These are phyloP conservation scores for Drosophila affinis DNA, from an alignment of 2,888 invertebrate genomes.

Conservation along the genomic window DNA sequence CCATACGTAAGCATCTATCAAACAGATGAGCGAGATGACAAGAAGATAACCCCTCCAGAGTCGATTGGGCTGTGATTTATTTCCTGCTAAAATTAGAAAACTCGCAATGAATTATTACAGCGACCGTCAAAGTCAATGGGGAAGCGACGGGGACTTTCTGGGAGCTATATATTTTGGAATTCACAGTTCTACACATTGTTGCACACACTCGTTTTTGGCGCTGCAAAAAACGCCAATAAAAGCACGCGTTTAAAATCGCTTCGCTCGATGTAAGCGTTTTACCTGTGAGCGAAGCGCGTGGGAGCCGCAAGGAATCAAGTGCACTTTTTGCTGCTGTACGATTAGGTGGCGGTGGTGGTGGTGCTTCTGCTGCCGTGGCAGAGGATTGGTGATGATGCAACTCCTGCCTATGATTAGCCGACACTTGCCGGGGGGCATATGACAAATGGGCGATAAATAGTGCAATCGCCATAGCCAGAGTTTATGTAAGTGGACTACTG, in stretches of 20 bases:
- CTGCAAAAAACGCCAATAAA: background rate
- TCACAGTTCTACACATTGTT: background rate
- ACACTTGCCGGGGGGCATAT: background rate
- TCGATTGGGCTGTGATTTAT: background rate
- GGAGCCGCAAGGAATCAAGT: constrained; percentile 14
- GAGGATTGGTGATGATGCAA: constrained; percentile 35
- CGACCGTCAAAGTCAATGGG: background rate
- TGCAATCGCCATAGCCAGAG: constrained; percentile 27
- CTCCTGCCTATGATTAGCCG: constrained; percentile 2
- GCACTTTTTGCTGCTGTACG: constrained; percentile 15
- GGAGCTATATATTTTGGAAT: background rate
- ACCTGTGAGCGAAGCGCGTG: constrained; percentile 49
- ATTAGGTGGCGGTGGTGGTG: constrained; percentile 15
- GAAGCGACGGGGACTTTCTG: background rate
- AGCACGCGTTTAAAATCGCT: constrained; percentile 21
- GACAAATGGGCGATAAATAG: constrained; percentile 19
- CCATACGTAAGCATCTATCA: background rate
- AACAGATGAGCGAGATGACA: constrained; percentile 10
- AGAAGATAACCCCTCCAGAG: constrained; percentile 21
- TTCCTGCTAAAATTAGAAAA: background rate
- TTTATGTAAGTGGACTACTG: constrained; percentile 43
- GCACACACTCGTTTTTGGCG: background rate
- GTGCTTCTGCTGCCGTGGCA: constrained; percentile 3
- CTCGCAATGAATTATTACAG: too few relatives aligned
- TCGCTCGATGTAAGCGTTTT: constrained; percentile 38